Evolutionary conservation across 2,113 vertebrate genomes (phyloP), one percentile per base, ranked within the genome.

Genomic region (Tylochromis polylepis): DNA sequence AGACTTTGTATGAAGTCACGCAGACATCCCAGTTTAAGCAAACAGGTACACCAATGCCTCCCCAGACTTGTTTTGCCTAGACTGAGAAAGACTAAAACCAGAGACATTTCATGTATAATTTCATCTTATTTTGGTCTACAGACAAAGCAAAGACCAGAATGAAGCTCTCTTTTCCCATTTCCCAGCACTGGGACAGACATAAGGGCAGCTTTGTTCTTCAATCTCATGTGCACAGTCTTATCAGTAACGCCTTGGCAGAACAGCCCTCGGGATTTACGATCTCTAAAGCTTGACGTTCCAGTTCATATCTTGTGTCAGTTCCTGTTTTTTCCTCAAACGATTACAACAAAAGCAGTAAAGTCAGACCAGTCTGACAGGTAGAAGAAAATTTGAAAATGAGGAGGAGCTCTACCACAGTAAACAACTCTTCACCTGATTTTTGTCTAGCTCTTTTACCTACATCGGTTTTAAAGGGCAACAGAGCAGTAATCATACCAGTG

Each of bases 281-380:
- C 22, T 16, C 2, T 5, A 59, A 55, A 88, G 51, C 75, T 85
- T 53, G 85, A 20, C 5, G 11, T 20, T 27, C 72, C 65, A 58
- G 59, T 84, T 85, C 27, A 2, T 8, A 1, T 51, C 70, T 72
- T 57, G 24, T 16, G 15, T 65, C 27, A 79, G n/a, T 67, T 16
- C 38, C 20, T 31, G 51, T 36, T 43, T 57, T 24, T 5, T n/a
- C n/a, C 8, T 41, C 34, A 46, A 38, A 78, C 60, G 36, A 85
- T 79, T 87, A 84, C 27, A 2, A 41, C 18, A 7, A 22, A 10
- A 60, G 27, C 55, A 55, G 31, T 85, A 34, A 82, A 14, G 89
- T 84, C 84, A 8, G 65, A 88, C 93, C 79, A 84, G 91, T 93
- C 83, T 10, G 6, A 72, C 27, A 72, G 12, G 2, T 15, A 56